These are phyloP conservation scores for Euwallacea similis DNA, from an alignment of 1,140 invertebrate species.

Conservation along the genomic window DNA sequence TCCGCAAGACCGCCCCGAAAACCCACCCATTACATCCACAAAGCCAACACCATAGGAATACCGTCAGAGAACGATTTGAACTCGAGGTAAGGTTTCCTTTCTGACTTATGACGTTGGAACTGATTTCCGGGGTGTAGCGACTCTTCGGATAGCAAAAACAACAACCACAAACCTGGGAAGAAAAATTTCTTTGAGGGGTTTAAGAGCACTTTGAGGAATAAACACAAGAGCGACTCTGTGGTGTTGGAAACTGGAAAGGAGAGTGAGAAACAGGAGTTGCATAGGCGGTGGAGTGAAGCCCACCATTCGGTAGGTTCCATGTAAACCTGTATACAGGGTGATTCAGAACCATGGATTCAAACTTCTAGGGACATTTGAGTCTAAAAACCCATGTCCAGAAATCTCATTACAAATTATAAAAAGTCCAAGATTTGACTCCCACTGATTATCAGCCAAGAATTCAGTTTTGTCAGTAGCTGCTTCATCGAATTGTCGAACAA, in stretches of 20 bases:
- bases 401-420: too few species aligned
- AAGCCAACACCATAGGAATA: conserved; percentile 64
- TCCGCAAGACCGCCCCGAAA: conserved; percentile 44
- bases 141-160: conserved; percentile 33
- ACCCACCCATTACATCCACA: conserved; percentile 52
- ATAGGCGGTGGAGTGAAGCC: conserved; percentile 51
- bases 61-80: conserved; percentile 53
- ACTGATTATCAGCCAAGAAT: too few species aligned
- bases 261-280: conserved; percentile 44
- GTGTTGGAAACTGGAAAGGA: conserved; percentile 44
- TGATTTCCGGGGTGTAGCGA: conserved; percentile 11
- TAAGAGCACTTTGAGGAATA: conserved; percentile 45
- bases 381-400: too few species aligned
- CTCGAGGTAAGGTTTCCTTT: conserved; percentile 13
- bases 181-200: conserved; percentile 49
- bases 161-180: conserved; percentile 39
- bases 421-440: too few species aligned
- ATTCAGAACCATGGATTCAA: background rate
- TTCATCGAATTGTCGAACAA: too few species aligned
- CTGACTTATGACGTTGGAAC: background rate
- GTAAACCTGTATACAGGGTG: background rate
- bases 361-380: background rate
- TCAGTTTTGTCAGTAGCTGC: too few species aligned
- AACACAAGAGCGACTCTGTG: conserved; percentile 50
- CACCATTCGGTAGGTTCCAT: conserved; percentile 47